A percentile compares a stretch with the other conserved stretches of the same genome.
Evolutionary conservation across 2,797 vertebrate genomes (phyloP).

Genomic region (Semotilus atromaculatus): DNA sequence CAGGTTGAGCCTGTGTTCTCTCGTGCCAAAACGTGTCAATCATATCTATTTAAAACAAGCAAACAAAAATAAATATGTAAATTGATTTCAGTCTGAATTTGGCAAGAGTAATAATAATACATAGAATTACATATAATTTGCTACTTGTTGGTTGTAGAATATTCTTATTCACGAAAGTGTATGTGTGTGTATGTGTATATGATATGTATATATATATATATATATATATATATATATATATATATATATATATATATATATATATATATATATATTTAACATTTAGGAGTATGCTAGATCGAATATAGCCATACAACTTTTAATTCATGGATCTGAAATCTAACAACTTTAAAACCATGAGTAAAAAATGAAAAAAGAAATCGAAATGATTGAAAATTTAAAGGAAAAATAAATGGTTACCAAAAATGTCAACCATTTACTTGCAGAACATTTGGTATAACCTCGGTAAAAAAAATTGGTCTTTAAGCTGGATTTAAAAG

Average conservation of each 20-base stretch:
- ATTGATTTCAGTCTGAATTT: neutral
- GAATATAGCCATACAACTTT: neutral
- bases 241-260: too few relatives aligned
- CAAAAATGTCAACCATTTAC: neutral
- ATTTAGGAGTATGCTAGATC: neutral
- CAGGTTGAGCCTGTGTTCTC: slow-evolving; percentile 20
- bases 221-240: too few relatives aligned
- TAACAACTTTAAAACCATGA: slow-evolving; percentile 1
- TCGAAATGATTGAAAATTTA: neutral
- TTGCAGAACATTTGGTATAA: neutral
- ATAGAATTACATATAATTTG: neutral
- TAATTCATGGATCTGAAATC: neutral
- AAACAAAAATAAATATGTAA: neutral
- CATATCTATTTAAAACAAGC: slow-evolving; percentile 13
- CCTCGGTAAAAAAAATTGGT: neutral
- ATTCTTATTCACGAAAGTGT: neutral
- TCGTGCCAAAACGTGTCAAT: neutral
- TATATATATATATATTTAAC: too few relatives aligned
- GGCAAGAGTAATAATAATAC: neutral
- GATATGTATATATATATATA: too few relatives aligned
- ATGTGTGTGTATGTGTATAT: neutral
- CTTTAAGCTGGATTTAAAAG: slow-evolving; percentile 49
- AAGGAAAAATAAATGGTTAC: neutral
- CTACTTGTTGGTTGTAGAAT: neutral
- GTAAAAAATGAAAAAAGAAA: neutral